Conservation (phyloP, 2,113 vertebrate genomes). For the Haemorhous mexicanus region DNA sequence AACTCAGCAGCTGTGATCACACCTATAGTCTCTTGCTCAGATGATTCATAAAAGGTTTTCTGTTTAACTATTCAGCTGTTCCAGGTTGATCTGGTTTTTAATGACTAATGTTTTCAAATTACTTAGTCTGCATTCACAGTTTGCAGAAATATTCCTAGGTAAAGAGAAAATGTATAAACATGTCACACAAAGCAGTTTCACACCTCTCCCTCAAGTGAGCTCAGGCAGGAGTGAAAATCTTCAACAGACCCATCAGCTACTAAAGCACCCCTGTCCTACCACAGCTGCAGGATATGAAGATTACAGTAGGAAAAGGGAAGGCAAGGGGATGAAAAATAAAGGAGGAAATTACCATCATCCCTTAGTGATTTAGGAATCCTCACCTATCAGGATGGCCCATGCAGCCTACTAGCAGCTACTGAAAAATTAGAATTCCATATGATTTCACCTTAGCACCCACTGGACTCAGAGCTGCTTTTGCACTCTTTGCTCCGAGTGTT, state of each 20-base stretch:
- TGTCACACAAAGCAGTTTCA: background rate
- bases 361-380: background rate
- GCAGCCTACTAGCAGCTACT: background rate
- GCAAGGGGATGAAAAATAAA: background rate
- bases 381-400: background rate
- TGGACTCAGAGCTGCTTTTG: background rate
- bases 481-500: background rate
- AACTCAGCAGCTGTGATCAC: conserved; percentile 43
- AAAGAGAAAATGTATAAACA: background rate
- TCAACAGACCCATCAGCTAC: background rate
- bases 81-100: background rate
- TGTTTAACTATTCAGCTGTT: conserved; percentile 6
- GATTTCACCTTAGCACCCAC: background rate
- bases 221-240: background rate
- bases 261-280: background rate
- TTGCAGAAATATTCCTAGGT: background rate
- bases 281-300: background rate
- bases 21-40: conserved; percentile 9
- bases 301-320: background rate
- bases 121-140: background rate
- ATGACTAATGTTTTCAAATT: background rate
- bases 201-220: background rate
- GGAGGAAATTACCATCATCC: background rate
- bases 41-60: conserved; percentile 5
- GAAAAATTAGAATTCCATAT: background rate